Conservation (phyloP, 2,888 invertebrate species). For the Apeira syringaria region DNA sequence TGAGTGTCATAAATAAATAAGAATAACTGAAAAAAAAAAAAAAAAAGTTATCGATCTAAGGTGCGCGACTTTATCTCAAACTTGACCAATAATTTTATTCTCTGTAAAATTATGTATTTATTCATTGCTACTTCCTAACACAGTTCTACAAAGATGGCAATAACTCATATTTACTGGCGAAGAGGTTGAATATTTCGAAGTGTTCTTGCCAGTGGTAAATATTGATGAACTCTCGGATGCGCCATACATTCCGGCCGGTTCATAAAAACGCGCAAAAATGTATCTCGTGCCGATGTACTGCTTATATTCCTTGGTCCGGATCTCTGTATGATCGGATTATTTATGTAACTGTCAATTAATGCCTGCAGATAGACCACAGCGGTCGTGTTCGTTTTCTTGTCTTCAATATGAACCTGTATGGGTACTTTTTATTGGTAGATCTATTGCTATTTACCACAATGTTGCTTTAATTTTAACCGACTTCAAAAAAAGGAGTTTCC, state of each 20-base stretch:
- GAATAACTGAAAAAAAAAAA: too few relatives aligned
- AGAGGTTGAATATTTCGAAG: conserved; percentile 15
- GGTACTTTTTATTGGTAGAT: too few relatives aligned
- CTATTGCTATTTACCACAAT: too few relatives aligned
- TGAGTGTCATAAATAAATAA: too few relatives aligned
- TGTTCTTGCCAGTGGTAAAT: conserved; percentile 20
- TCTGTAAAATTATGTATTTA: too few relatives aligned
- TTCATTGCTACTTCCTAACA: conserved; percentile 4
- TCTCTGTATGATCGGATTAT: conserved; percentile 16
- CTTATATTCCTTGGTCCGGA: conserved; percentile 12
- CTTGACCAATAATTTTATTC: too few relatives aligned
- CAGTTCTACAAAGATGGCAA: conserved; percentile 3
- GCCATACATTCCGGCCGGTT: conserved; percentile 9
- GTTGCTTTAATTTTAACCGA: too few relatives aligned
- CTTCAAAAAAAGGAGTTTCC: too few relatives aligned
- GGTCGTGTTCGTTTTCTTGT: conserved; percentile 1
- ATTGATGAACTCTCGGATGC: conserved; percentile 17
- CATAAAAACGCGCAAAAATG: conserved; percentile 16
- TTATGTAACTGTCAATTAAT: conserved; percentile 20
- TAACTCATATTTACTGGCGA: conserved; percentile 15
- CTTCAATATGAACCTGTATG: too few relatives aligned
- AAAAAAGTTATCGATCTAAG: too few relatives aligned
- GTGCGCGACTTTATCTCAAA: too few relatives aligned
- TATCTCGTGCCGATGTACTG: conserved; percentile 13
- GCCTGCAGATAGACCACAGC: conserved; percentile 5